phyloP scores from a whole-genome alignment of 2,888 invertebrate genomes.

The Cryptus viduatorius region DNA sequence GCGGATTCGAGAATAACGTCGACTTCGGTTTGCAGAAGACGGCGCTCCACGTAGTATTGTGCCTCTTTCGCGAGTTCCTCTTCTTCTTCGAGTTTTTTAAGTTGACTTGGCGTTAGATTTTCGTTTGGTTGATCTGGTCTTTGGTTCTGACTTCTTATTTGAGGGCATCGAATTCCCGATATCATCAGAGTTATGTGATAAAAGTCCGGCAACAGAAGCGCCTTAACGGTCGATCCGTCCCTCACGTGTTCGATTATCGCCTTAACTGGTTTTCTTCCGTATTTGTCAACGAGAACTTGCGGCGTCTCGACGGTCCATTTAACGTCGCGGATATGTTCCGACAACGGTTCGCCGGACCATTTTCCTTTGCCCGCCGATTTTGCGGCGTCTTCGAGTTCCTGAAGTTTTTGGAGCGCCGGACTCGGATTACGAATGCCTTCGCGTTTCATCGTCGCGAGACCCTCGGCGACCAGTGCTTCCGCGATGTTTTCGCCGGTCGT shows the following conservation, averaged over 20 bases:
- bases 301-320: conserved; percentile 96
- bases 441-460: conserved; percentile 92
- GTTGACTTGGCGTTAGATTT: no score
- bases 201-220: conserved; percentile 95
- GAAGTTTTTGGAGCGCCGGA: conserved; percentile 89
- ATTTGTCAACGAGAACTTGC: conserved; percentile 93
- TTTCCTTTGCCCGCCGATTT: conserved; percentile 95
- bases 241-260: conserved; percentile 99
- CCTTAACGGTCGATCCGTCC: conserved; percentile 98
- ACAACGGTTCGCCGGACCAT: conserved; percentile 87
- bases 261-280: conserved; percentile 93
- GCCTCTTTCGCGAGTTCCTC: conserved; percentile 95
- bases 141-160: conserved; percentile 84
- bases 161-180: conserved; percentile 94
- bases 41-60: conserved; percentile 95
- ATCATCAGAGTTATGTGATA: conserved; percentile 97
- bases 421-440: conserved; percentile 88
- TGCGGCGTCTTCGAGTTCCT: conserved; percentile 96
- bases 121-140: conserved; percentile 85
- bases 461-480: conserved; percentile 95
- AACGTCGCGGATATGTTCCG: conserved; percentile 93
- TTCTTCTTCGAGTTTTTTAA: conserved; percentile 87
- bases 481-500: conserved; percentile 94
- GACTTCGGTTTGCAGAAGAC: conserved; percentile 95
- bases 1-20: conserved; percentile 96